Percentiles rank a stretch among this genome's conserved stretches.
These are phyloP conservation scores for Morone saxatilis DNA, from an alignment of 2,113 vertebrate genomes.

Conservation along the genomic window DNA sequence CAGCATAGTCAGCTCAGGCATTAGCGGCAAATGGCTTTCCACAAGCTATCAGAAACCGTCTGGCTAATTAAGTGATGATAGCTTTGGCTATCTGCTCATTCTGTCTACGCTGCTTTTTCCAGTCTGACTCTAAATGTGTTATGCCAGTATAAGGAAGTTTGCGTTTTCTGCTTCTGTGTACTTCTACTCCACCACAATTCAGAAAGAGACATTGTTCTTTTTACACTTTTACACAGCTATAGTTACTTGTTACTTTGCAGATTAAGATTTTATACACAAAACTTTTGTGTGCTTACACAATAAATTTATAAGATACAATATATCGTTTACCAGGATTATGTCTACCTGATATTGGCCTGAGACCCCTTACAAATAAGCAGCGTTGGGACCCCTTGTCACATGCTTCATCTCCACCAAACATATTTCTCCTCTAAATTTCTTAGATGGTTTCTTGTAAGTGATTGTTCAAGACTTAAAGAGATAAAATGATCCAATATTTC, in stretches of 20 bases:
- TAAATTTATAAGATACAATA: not conserved
- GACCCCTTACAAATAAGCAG: not conserved
- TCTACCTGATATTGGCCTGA: not conserved
- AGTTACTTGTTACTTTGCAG: not conserved
- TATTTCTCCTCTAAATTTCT: too few relatives aligned
- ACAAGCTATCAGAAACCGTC: constrained; percentile 29
- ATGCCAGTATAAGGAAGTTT: not conserved
- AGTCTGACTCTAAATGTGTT: constrained; percentile 2
- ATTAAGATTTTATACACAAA: not conserved
- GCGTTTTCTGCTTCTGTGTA: not conserved
- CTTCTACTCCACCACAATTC: not conserved
- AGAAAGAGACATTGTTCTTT: not conserved
- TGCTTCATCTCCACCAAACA: not conserved
- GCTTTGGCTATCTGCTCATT: constrained; percentile 27
- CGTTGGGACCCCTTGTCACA: not conserved
- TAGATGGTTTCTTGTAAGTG: not conserved
- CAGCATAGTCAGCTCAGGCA: constrained; percentile 36
- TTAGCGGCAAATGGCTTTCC: constrained; percentile 41
- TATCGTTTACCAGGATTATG: not conserved
- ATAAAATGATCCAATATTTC: not conserved
- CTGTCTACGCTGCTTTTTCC: constrained; percentile 16
- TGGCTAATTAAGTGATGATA: constrained; percentile 45
- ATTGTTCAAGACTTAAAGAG: not conserved
- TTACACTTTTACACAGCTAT: not conserved
- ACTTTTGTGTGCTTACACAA: not conserved